Evolutionary conservation across 2,797 vertebrate genomes (phyloP).

Genomic region (Intellagama lesueurii): DNA sequence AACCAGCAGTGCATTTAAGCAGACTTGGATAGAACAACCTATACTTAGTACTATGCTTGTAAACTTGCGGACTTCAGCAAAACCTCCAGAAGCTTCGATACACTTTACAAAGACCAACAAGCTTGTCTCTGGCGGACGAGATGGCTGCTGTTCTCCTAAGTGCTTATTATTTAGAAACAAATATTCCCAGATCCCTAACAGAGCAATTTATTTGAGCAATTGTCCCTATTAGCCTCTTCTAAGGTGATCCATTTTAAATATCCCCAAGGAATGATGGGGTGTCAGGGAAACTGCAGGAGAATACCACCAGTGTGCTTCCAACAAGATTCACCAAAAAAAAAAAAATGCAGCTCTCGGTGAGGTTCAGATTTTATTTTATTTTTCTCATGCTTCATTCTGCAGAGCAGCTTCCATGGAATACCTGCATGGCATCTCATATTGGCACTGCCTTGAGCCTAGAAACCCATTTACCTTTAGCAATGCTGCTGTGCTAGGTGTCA

Average conservation of each 20-base stretch:
- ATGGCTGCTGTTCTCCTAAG: background rate
- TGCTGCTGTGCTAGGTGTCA: too few relatives aligned
- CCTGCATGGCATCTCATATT: background rate
- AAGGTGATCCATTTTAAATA: constrained; percentile 11
- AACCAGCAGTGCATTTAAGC: constrained; percentile 1
- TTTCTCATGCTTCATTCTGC: background rate
- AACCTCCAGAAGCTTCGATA: background rate
- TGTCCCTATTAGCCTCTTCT: constrained; percentile 32
- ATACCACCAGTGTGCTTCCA: background rate
- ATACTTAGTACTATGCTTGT: constrained; percentile 13
- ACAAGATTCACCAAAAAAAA: background rate
- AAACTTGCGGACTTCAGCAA: constrained; percentile 15
- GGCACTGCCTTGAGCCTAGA: background rate
- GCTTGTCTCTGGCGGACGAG: constrained; percentile 8
- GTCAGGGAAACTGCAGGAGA: background rate
- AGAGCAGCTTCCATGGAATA: background rate
- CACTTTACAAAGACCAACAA: background rate
- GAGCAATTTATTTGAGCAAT: constrained; percentile 38
- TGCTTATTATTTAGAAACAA: constrained; percentile 25
- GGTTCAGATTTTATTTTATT: background rate
- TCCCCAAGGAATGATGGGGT: background rate
- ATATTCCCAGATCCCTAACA: background rate
- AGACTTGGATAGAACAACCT: background rate
- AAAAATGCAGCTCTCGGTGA: background rate
- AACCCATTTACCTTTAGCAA: background rate